Conservation (phyloP, 2,888 invertebrate species). For the Dryobotodes eremita region DNA sequence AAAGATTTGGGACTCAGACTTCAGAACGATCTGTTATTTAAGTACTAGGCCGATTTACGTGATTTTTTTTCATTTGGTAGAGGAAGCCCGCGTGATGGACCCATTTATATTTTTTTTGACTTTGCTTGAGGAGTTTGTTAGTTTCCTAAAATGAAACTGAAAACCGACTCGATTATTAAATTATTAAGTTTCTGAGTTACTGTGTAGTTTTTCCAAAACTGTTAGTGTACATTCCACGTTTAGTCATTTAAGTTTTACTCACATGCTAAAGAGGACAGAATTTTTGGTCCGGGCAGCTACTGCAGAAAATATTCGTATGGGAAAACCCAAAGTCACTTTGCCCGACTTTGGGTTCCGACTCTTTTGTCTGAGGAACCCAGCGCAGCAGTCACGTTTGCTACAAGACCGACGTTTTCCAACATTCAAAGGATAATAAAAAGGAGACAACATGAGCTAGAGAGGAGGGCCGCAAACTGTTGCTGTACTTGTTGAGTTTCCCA, state of each 20-base stretch:
- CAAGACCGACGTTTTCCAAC: not conserved
- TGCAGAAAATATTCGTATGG: not conserved
- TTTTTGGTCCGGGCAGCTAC: not conserved
- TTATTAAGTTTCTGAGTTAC: too few relatives aligned
- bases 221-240: not conserved
- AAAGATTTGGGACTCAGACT: too few relatives aligned
- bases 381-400: not conserved
- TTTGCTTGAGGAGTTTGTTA: too few relatives aligned
- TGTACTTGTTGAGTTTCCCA: conserved; percentile 1
- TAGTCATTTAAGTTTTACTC: not conserved
- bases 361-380: not conserved
- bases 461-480: conserved; percentile 16
- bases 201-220: not conserved
- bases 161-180: not conserved
- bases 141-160: too few relatives aligned
- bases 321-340: not conserved
- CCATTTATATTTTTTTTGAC: too few relatives aligned
- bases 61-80: too few relatives aligned
- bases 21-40: too few relatives aligned
- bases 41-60: too few relatives aligned
- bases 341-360: not conserved
- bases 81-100: too few relatives aligned
- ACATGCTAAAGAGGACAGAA: not conserved
- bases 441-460: not conserved
- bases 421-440: not conserved